Conservation (phyloP, 2,113 vertebrate species). For the Myrmecophaga tridactyla region DNA sequence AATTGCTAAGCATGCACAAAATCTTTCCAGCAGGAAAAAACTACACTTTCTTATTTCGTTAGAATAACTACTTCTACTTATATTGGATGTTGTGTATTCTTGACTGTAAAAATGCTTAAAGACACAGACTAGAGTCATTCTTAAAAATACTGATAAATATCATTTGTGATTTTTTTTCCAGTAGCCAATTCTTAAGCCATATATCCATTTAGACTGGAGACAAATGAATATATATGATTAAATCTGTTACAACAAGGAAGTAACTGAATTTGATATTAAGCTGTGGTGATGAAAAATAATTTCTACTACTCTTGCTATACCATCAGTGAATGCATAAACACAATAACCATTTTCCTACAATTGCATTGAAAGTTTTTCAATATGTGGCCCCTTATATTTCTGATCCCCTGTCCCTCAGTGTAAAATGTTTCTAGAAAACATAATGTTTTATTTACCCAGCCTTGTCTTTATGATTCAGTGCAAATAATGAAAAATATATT, state of each 20-base stretch:
- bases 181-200: neutral
- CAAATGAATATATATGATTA: neutral
- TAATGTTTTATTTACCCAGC: neutral
- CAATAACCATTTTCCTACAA: neutral
- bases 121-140: neutral
- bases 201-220: neutral
- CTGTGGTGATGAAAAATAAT: neutral
- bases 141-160: neutral
- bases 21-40: neutral
- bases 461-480: constrained; percentile 10
- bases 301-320: neutral
- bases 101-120: neutral
- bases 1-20: neutral
- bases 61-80: neutral
- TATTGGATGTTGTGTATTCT: neutral
- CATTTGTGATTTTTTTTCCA: neutral
- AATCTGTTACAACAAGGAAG: neutral
- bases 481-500: neutral
- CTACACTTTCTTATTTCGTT: neutral
- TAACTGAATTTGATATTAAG: neutral
- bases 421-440: neutral
- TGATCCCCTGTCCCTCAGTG: neutral
- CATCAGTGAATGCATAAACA: neutral
- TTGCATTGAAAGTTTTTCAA: neutral
- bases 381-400: neutral